Base-by-base conservation (phyloP, 2,888 invertebrate genomes). In the Deilephila elpenor region DNA sequence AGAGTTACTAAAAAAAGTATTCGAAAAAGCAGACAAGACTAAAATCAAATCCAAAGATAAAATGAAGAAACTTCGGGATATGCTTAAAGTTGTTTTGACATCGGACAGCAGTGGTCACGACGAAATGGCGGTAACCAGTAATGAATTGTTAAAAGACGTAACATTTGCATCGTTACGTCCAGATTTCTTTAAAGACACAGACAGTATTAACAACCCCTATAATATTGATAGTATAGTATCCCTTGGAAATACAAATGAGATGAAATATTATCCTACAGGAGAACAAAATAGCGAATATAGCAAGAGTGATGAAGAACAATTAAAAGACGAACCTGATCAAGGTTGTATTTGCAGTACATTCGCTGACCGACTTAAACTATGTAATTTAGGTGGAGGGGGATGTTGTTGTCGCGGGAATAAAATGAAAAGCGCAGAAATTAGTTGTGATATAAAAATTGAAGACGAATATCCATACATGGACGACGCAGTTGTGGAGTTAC, bases 181-280 rank as follows among this genome's bases (percentile, higher is more conserved):
- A 0, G 84, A 84, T 71, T 84, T 81, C 74, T 86, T 88, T 29
- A 85, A 82, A 78, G 81, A 88, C 25, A 82, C 84, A 1, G 86
- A 89, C 25, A 90, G 88, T 71, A 84, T 88, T 82, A 87, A 86
- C 34, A 89, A 89, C 75, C 88, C 85, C 71, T 88, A 86, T 64
- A 78, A 82, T 75, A 71, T 76, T 0, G 84, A 86, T 0, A 88
- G 84, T 75, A 75, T 73, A 0, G 19, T 75, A 19, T 73, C 80
- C 14, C 79, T 81, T 8, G 75, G 80, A 17, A 77, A 59, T 19
- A 25, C 59, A 19, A 74, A n/a, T 71, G 62, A 51, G n/a, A 32
- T 32, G 3, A 62, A 56, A 1, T 60, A 76, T 8, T 84, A 86
- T 75, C 86, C 87, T 0, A 82, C 87, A 5, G 79, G 75, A 72